A percentile compares a stretch with the other conserved stretches of the same genome.
Conservation (phyloP, 37 sponge, comb jelly and placozoan species). For the Haliclona indistincta region DNA sequence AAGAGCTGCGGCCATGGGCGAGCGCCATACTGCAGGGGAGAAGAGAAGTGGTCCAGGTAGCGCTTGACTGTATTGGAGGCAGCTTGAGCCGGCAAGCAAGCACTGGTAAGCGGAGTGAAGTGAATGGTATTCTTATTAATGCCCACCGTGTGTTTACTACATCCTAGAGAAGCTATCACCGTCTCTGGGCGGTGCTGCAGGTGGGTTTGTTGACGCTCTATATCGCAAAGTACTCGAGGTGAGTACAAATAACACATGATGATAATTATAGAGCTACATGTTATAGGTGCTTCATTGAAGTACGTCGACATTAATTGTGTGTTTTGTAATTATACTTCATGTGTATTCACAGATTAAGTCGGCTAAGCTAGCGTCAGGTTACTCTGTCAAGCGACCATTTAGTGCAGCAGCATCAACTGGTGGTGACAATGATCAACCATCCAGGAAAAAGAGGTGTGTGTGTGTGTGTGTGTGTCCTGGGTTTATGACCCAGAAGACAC, state of each 20-base stretch:
- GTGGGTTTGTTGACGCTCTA: slow-evolving; percentile 60
- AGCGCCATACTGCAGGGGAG: slow-evolving; percentile 49
- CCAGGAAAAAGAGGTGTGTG: no score
- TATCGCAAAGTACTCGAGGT: slow-evolving; percentile 72
- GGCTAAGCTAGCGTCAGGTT: slow-evolving; percentile 26
- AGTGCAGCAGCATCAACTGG: no score
- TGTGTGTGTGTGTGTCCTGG: no score
- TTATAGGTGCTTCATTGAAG: no score
- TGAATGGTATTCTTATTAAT: slow-evolving; percentile 14
- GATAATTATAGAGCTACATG: no score
- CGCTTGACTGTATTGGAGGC: slow-evolving; percentile 57
- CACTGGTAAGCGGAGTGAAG: slow-evolving; percentile 30
- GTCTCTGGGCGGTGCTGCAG: slow-evolving; percentile 40
- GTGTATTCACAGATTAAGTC: slow-evolving; percentile 33
- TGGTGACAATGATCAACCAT: no score
- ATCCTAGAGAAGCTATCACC: slow-evolving; percentile 47
- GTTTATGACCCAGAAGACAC: no score
- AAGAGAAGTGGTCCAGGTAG: slow-evolving; percentile 36
- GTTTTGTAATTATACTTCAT: no score
- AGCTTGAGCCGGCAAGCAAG: slow-evolving; percentile 63
- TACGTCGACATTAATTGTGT: no score
- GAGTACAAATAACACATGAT: no score
- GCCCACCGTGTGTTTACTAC: slow-evolving; percentile 1
- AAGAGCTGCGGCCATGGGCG: slow-evolving; percentile 71
- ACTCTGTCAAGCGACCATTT: no score